These are phyloP conservation scores for Platysternon megacephalum DNA, from an alignment of 2,113 vertebrate species.

Conservation along the genomic window DNA sequence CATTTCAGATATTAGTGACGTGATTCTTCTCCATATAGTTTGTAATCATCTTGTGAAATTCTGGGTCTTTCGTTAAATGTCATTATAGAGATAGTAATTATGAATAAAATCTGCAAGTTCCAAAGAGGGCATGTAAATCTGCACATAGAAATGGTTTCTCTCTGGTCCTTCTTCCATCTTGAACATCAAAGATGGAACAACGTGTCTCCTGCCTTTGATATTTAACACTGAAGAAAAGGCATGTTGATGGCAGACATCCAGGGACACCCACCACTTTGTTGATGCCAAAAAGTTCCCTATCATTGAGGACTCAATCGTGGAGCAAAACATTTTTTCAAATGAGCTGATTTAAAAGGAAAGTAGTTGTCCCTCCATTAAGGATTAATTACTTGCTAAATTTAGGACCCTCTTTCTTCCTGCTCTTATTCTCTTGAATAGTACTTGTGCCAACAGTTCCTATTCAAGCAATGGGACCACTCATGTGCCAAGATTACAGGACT, in stretches of 20 bases:
- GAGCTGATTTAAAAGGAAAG: background rate
- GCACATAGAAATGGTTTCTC: background rate
- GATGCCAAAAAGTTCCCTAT: background rate
- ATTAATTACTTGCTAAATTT: background rate
- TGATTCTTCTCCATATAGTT: background rate
- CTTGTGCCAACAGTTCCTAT: background rate
- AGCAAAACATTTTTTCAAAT: background rate
- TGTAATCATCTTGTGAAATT: background rate
- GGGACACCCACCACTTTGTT: background rate
- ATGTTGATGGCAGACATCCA: background rate
- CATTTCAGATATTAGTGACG: background rate
- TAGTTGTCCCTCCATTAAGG: background rate
- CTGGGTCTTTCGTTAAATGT: background rate
- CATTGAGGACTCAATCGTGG: background rate
- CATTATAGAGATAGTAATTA: background rate
- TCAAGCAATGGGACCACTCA: background rate
- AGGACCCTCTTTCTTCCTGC: background rate
- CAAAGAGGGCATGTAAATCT: background rate
- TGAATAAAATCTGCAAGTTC: background rate
- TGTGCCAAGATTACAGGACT: background rate
- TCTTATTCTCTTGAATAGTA: background rate
- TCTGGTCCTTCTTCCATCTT: background rate
- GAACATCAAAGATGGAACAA: background rate
- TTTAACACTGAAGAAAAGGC: background rate
- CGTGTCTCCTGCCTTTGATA: background rate